phyloP scores from a whole-genome alignment of 2,797 vertebrate species.

The Fundulus diaphanus region DNA sequence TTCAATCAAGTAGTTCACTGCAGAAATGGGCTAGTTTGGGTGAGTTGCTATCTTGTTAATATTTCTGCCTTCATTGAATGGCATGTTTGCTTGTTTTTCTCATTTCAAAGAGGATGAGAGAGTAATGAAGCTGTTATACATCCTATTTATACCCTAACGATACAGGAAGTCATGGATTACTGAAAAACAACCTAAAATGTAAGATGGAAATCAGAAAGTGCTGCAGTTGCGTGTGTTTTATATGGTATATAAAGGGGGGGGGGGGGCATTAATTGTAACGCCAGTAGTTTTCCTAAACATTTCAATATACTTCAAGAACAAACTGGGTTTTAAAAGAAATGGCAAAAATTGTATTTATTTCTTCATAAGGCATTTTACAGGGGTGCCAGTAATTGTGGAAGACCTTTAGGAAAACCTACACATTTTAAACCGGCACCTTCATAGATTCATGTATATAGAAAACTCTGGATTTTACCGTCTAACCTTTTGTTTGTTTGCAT shows the following conservation, averaged over 20 bases:
- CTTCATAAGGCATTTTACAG: no score
- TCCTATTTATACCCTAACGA: not conserved
- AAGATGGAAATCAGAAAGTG: not conserved
- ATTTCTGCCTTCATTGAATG: not conserved
- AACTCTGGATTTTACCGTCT: not conserved
- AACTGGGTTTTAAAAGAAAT: not conserved
- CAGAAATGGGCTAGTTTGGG: not conserved
- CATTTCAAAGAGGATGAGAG: not conserved
- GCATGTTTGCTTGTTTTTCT: not conserved
- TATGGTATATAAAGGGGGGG: no score
- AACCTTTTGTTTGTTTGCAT: not conserved
- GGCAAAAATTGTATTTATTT: not conserved
- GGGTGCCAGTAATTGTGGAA: no score
- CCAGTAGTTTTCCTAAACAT: not conserved
- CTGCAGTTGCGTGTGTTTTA: not conserved
- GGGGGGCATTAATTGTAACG: not conserved
- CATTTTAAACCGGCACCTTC: not conserved
- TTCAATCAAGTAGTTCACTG: not conserved
- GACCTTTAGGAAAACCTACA: no score
- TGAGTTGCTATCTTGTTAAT: not conserved
- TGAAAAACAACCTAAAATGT: not conserved
- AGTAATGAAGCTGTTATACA: not conserved
- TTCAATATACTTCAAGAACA: not conserved
- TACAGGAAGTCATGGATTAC: not conserved
- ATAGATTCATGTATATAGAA: not conserved